Base-by-base conservation (phyloP, 1,140 invertebrate genomes). In the Drosophila nannoptera region DNA sequence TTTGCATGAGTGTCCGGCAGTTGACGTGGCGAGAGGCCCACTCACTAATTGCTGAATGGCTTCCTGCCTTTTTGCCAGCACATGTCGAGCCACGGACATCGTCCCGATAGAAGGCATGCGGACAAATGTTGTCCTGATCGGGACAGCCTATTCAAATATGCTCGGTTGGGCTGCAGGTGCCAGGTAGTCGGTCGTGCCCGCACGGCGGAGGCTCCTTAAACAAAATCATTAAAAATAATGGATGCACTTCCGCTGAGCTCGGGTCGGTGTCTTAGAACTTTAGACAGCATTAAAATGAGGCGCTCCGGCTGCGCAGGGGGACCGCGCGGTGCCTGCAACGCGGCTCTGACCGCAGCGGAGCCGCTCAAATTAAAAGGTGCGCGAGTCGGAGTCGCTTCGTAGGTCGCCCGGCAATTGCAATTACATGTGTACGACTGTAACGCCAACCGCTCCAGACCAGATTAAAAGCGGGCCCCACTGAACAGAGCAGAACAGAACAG, bases 211-310 rank as follows among this genome's bases (percentile, higher is more conserved):
- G 36, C 52, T 69, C 73, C 61, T 61, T 81, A 87, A 87, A 86
- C 81, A 87, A 87, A 86, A 86, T 86, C 81, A 86, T 86, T 86
- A 86, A 86, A 86, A 87, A 81, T 86, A 86, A 86, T 86, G 71
- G 87, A 86, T 77, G 77, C 77, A 86, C 77, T 86, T 86, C 81
- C 81, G 81, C 38, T 81, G 67, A 66, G 64, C 67, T 77, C 61
- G 46, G 49, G 53, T 77, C 74, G 70, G 81, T 67, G 80, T 77
- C 81, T 80, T 84, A 81, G 77, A 84, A 84, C 77, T 86, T 69
- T 62, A 77, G 61, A 86, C 69, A 86, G 66, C 77, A 86, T 81
- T 84, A 71, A 80, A 86, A 84, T 78, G 59, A 86, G 64, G 77
- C 77, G 70, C 52, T 38, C n/a, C n/a, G n/a, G n/a, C n/a, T n/a